Conservation (phyloP, 2,888 invertebrate species). For the Scrobipalpa costella region DNA sequence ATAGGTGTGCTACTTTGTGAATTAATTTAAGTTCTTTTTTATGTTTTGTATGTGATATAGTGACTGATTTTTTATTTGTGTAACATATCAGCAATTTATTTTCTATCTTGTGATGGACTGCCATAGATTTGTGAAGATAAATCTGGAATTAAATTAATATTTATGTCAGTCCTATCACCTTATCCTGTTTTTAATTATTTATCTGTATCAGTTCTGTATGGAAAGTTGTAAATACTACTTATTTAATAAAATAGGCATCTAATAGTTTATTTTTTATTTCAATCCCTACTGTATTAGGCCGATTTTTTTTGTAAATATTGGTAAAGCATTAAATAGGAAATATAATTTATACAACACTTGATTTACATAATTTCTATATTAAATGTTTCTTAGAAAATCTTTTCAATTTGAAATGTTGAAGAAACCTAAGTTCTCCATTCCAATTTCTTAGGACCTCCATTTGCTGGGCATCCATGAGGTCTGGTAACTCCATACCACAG, state of each 20-base stretch:
- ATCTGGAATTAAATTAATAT: no score
- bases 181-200: conserved; percentile 25
- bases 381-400: conserved; percentile 77
- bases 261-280: conserved; percentile 28
- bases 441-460: conserved; percentile 82
- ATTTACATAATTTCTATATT: conserved; percentile 26
- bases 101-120: no score
- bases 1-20: background rate
- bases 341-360: background rate
- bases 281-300: background rate
- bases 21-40: no score
- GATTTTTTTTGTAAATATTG: no score
- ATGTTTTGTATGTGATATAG: background rate
- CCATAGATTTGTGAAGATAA: no score
- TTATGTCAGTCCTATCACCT: no score
- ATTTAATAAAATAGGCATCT: conserved; percentile 53
- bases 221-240: conserved; percentile 62
- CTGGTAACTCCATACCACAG: conserved; percentile 90
- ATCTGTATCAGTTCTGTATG: conserved; percentile 39
- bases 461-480: conserved; percentile 82
- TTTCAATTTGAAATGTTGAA: conserved; percentile 84
- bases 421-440: conserved; percentile 84
- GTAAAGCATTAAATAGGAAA: background rate
- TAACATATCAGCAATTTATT: no score
- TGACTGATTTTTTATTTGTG: background rate